phyloP scores from a whole-genome alignment of 2,888 invertebrate species.

The Chymomyza caudatula region DNA sequence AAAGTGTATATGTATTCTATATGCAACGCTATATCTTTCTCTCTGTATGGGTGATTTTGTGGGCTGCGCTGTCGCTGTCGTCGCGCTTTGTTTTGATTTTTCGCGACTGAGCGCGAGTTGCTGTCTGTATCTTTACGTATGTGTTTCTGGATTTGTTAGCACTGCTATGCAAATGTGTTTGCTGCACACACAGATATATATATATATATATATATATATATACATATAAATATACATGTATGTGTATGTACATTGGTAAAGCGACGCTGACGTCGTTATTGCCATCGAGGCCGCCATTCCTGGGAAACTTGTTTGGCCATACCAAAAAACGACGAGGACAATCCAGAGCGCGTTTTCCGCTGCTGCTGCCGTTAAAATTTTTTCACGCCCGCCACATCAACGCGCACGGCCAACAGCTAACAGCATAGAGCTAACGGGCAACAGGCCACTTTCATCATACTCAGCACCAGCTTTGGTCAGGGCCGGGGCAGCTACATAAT shows the following conservation, averaged over 20 bases:
- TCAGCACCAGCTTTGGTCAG: constrained; percentile 4
- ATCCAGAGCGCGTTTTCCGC: constrained; percentile 48
- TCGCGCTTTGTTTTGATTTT: constrained; percentile 72
- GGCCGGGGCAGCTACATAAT: constrained; percentile 40
- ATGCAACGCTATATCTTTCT: constrained; percentile 18
- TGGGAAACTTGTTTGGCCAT: constrained; percentile 57
- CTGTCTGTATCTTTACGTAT: constrained; percentile 26
- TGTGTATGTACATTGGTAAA: constrained; percentile 63
- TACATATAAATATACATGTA: constrained; percentile 38
- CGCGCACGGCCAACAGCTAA: constrained; percentile 28
- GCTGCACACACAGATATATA: constrained; percentile 27
- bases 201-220: constrained; percentile 56
- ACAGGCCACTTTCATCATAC: constrained; percentile 19
- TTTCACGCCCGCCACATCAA: constrained; percentile 52
- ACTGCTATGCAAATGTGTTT: constrained; percentile 13
- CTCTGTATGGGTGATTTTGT: constrained; percentile 29
- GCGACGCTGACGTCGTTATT: constrained; percentile 33
- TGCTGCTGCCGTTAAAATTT: constrained; percentile 37
- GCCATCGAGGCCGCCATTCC: constrained; percentile 20
- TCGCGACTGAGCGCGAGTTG: constrained; percentile 61
- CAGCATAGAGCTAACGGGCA: constrained; percentile 5
- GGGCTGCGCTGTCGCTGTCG: constrained; percentile 42
- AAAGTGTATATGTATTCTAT: constrained; percentile 4
- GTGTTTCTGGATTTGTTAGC: constrained; percentile 23
- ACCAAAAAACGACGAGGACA: constrained; percentile 63